These are phyloP conservation scores for Mesorhabditis belari DNA, from an alignment of 2,888 invertebrate genomes.

Conservation along the genomic window DNA sequence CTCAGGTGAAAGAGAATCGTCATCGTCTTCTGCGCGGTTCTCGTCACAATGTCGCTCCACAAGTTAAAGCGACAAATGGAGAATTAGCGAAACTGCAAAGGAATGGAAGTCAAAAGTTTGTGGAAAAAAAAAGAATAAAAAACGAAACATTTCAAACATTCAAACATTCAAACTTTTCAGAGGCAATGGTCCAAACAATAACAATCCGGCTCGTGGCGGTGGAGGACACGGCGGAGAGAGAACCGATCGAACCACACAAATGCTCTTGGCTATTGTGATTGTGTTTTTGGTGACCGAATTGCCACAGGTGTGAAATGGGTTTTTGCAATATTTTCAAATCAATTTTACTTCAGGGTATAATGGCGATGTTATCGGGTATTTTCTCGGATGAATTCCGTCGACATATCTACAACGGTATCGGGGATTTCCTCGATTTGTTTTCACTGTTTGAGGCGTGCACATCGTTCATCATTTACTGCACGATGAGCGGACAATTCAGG, in stretches of 20 bases:
- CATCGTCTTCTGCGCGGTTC: conserved; percentile 33
- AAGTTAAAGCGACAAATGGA: conserved; percentile 3
- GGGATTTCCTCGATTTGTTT: conserved; percentile 56
- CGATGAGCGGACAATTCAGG: conserved; percentile 58
- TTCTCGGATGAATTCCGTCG: conserved; percentile 50
- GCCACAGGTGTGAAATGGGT: no score
- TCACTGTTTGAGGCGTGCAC: conserved; percentile 57
- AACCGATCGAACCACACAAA: conserved; percentile 56
- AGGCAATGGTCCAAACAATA: no score
- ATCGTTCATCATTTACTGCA: conserved; percentile 59
- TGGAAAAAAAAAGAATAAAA: neutral
- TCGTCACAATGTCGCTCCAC: conserved; percentile 6
- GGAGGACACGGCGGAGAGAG: conserved; percentile 31
- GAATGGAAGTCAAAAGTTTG: conserved; percentile 7
- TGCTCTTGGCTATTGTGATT: conserved; percentile 57
- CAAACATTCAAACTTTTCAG: no score
- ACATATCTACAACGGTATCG: conserved; percentile 56
- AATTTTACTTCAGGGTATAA: conserved; percentile 57
- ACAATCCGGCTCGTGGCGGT: no score
- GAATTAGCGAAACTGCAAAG: conserved; percentile 8
- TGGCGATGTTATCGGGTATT: conserved; percentile 54
- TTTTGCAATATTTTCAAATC: no score
- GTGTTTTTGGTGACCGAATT: conserved; percentile 58
- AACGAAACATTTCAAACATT: no score
- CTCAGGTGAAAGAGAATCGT: conserved; percentile 41